phyloP scores from a whole-genome alignment of 2,888 invertebrate species.

The Cyrtodaria siliqua region DNA sequence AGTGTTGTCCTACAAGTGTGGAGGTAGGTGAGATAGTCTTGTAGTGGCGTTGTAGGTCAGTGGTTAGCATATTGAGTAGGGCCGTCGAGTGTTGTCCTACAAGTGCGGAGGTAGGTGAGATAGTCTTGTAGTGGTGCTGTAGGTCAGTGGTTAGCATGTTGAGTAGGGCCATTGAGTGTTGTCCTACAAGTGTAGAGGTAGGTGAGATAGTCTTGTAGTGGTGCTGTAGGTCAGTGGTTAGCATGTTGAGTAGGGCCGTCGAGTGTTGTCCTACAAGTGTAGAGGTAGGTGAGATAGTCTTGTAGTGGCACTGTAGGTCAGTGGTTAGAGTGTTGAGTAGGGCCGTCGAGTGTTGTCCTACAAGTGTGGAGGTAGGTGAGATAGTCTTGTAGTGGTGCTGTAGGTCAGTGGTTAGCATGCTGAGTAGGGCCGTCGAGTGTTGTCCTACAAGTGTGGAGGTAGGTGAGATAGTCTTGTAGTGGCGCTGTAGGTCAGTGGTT shows the following conservation, averaged over 20 bases:
- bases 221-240: neutral
- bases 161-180: conserved; percentile 99
- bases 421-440: neutral
- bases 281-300: neutral
- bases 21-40: neutral
- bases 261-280: neutral
- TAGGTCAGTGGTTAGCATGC: neutral
- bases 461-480: too few species aligned
- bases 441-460: neutral
- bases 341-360: neutral
- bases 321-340: neutral
- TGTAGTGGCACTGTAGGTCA: too few species aligned
- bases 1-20: neutral
- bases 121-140: conserved; percentile 98
- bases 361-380: neutral
- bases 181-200: conserved; percentile 97
- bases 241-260: neutral
- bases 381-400: neutral
- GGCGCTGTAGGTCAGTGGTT: too few species aligned
- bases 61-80: neutral
- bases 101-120: conserved; percentile 86
- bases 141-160: conserved; percentile 98
- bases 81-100: neutral
- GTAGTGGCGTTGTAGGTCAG: neutral
- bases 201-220: neutral